Percentiles rank a stretch among this genome's conserved stretches.
Evolutionary conservation across 2,113 vertebrate species (phyloP).

Genomic region (Elgaria multicarinata): DNA sequence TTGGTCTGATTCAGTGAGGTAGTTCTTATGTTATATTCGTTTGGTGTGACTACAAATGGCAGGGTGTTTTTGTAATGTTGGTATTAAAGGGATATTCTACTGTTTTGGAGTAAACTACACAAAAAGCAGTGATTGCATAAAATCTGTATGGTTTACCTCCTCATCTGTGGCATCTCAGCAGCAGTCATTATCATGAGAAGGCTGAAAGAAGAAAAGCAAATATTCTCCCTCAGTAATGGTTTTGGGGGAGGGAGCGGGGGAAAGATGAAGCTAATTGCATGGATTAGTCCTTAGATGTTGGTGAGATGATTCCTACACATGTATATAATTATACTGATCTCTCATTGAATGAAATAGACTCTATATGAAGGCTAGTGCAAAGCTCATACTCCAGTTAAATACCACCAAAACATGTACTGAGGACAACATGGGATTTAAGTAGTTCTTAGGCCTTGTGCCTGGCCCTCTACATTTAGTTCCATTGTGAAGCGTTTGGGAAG

Average conservation of each 20-base stretch:
- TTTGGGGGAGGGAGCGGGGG: too few relatives aligned
- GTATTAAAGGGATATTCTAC: not conserved
- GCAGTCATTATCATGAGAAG: not conserved
- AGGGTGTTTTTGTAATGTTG: not conserved
- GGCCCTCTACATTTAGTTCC: slow-evolving; percentile 1
- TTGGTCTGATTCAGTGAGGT: not conserved
- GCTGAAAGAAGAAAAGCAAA: not conserved
- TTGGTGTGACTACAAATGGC: not conserved
- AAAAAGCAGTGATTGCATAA: not conserved
- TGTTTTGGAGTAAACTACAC: not conserved
- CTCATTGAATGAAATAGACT: not conserved
- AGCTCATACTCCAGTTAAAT: not conserved
- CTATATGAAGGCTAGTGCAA: slow-evolving; percentile 12
- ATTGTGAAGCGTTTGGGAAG: not conserved
- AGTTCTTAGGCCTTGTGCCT: not conserved
- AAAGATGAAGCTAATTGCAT: not conserved
- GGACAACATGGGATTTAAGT: not conserved
- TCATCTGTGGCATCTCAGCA: not conserved
- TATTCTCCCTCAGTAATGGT: not conserved
- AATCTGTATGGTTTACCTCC: not conserved
- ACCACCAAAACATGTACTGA: not conserved
- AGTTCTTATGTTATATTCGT: not conserved
- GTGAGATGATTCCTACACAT: not conserved
- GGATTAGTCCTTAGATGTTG: not conserved
- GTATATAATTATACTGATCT: not conserved